A percentile compares a stretch with the other conserved stretches of the same genome.
These are phyloP conservation scores for Lutraria lutraria DNA, from an alignment of 2,888 invertebrate species.

Conservation along the genomic window DNA sequence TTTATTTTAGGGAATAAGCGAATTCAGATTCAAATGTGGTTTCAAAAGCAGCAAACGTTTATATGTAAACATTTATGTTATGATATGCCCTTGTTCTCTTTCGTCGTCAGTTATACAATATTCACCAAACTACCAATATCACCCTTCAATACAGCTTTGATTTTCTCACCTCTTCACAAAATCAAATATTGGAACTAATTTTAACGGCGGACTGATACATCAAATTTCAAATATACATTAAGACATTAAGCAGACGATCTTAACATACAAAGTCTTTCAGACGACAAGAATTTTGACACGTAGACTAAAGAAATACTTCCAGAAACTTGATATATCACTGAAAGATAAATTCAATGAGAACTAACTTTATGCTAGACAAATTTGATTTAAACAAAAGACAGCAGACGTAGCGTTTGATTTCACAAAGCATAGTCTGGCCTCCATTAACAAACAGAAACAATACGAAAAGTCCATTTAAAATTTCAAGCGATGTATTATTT, in stretches of 20 bases:
- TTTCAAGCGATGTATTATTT: conserved; percentile 1
- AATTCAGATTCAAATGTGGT: background rate
- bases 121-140: background rate
- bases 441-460: background rate
- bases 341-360: background rate
- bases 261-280: conserved; percentile 3
- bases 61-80: background rate
- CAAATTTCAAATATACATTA: conserved; percentile 17
- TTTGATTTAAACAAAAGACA: background rate
- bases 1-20: background rate
- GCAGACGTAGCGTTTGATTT: background rate
- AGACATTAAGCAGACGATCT: conserved; percentile 1
- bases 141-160: background rate
- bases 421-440: background rate
- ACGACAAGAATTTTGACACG: conserved; percentile 9
- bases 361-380: background rate
- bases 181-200: background rate
- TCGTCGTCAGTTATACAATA: background rate
- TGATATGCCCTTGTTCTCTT: background rate
- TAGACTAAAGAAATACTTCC: conserved; percentile 1
- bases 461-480: conserved; percentile 6
- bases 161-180: conserved; percentile 1
- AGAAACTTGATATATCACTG: background rate
- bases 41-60: background rate
- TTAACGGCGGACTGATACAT: conserved; percentile 9